phyloP scores from a whole-genome alignment of 1,140 invertebrate species.

The Pseudomyrmex sp. region DNA sequence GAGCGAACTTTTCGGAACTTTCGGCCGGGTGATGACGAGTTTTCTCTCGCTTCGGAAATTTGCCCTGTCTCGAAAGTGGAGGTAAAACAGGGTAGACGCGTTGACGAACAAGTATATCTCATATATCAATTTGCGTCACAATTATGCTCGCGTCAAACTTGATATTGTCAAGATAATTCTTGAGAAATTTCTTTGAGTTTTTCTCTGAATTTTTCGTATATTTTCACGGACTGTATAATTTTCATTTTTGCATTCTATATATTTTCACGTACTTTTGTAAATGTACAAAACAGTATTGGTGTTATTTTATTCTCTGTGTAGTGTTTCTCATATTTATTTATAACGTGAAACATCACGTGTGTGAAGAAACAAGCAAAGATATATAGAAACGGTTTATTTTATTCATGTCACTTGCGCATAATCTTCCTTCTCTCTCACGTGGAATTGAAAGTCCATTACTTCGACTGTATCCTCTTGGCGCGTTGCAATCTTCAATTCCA shows the following conservation, averaged over 20 bases:
- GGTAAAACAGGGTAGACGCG: slow-evolving; percentile 3
- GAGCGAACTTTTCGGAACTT: slow-evolving; percentile 17
- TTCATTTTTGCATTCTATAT: no score
- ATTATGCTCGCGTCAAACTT: not conserved
- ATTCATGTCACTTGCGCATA: not conserved
- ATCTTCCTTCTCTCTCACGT: not conserved
- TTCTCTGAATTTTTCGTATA: no score
- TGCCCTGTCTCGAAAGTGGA: not conserved
- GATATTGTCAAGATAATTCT: not conserved
- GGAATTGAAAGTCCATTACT: not conserved
- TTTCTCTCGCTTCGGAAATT: slow-evolving; percentile 28
- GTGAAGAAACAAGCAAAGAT: no score
- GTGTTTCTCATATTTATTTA: no score
- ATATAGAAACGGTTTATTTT: not conserved
- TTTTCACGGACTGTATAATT: no score
- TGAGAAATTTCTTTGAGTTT: not conserved
- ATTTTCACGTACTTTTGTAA: no score
- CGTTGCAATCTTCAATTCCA: not conserved
- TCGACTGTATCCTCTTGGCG: no score
- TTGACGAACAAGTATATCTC: slow-evolving; percentile 17
- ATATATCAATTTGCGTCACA: not conserved
- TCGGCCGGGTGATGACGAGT: not conserved
- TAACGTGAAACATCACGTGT: no score
- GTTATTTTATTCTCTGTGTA: no score
- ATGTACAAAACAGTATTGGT: no score